phyloP scores from a whole-genome alignment of 2,113 vertebrate genomes.

The Rhegmatorhina hoffmannsi region DNA sequence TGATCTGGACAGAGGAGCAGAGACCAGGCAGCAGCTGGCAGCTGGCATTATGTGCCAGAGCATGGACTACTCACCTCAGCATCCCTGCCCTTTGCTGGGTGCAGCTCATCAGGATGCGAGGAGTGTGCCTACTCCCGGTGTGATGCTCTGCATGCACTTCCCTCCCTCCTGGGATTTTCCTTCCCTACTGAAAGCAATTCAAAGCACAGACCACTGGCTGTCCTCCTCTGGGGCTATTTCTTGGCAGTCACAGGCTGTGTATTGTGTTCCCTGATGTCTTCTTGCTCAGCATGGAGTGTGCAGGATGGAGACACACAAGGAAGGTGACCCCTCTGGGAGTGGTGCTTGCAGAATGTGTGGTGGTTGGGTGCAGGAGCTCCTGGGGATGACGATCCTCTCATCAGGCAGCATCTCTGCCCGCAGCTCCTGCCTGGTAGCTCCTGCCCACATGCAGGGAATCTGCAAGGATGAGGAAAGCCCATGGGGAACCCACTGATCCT shows the following conservation, averaged over 20 bases:
- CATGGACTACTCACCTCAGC: rapidly evolving
- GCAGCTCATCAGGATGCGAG: not conserved
- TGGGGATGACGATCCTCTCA: not conserved
- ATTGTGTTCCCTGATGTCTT: not conserved
- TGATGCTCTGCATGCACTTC: not conserved
- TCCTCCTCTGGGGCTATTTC: not conserved
- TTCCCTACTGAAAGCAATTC: not conserved
- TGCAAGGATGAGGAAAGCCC: not conserved
- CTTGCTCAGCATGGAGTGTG: rapidly evolving
- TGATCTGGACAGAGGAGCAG: not conserved
- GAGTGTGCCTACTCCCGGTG: not conserved
- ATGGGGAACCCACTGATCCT: not conserved
- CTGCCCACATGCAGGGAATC: not conserved
- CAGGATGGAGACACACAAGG: not conserved
- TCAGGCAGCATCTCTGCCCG: not conserved
- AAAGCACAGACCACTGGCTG: not conserved
- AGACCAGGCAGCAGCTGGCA: not conserved
- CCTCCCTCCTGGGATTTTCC: not conserved
- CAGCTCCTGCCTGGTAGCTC: rapidly evolving
- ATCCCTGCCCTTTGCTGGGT: not conserved
- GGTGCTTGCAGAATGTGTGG: not conserved
- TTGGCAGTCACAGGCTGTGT: not conserved
- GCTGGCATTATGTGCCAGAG: not conserved
- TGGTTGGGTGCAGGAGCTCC: not conserved
- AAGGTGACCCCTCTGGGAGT: not conserved